A percentile compares a stretch with the other conserved stretches of the same genome.
These are phyloP conservation scores for Blennius ocellaris DNA, from an alignment of 2,113 vertebrate species.

Conservation along the genomic window DNA sequence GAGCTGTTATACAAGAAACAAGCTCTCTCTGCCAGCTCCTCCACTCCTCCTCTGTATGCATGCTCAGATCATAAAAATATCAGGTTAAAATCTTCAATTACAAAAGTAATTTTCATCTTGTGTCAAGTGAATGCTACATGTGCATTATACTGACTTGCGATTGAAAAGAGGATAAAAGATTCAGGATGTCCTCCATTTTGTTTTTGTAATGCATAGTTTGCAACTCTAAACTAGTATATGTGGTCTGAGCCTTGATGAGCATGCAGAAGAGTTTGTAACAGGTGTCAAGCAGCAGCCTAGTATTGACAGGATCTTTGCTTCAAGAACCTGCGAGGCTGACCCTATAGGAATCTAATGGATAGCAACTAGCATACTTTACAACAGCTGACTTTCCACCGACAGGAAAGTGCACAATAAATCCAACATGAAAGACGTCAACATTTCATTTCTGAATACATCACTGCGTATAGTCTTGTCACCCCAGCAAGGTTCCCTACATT, in stretches of 20 bases:
- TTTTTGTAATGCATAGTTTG: slow-evolving; percentile 84
- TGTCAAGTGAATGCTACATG: slow-evolving; percentile 76
- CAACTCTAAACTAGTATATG: slow-evolving; percentile 74
- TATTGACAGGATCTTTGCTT: slow-evolving; percentile 61
- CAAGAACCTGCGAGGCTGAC: slow-evolving; percentile 65
- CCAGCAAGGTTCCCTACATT: slow-evolving; percentile 74
- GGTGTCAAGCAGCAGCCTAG: slow-evolving; percentile 66
- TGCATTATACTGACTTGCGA: slow-evolving; percentile 75
- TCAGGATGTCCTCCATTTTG: slow-evolving; percentile 57
- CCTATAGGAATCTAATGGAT: slow-evolving; percentile 72
- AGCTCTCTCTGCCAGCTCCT: slow-evolving; percentile 31
- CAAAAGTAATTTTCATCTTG: slow-evolving; percentile 69
- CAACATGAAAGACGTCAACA: slow-evolving; percentile 74
- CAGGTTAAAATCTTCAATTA: slow-evolving; percentile 62
- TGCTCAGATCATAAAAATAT: slow-evolving; percentile 77
- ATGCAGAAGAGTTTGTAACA: slow-evolving; percentile 80
- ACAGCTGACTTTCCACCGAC: slow-evolving; percentile 64
- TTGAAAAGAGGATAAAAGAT: slow-evolving; percentile 55
- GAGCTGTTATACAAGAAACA: slow-evolving; percentile 47
- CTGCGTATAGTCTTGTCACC: slow-evolving; percentile 69
- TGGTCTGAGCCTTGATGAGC: slow-evolving; percentile 77
- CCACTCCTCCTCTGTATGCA: slow-evolving; percentile 56
- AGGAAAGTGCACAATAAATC: slow-evolving; percentile 71
- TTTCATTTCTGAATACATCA: slow-evolving; percentile 76
- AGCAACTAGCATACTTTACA: slow-evolving; percentile 75